These are phyloP conservation scores for Actinia equina DNA, from an alignment of 64 coral and sea anemone genomes.

Conservation along the genomic window DNA sequence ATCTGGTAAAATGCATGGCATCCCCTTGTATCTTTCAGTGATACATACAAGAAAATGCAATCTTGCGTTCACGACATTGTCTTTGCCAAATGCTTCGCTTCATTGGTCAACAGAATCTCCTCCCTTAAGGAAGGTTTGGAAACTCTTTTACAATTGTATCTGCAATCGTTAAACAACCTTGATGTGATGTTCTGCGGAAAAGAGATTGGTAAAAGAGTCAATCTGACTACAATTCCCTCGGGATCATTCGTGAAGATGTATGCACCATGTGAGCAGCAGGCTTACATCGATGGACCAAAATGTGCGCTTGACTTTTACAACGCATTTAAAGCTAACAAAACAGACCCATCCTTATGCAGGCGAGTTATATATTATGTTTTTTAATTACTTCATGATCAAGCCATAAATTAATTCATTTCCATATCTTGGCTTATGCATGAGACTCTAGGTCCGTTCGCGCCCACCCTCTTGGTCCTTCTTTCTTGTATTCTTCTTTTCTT, in stretches of 20 bases:
- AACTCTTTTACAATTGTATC: background rate
- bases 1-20: background rate
- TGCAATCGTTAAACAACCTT: background rate
- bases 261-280: background rate
- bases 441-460: no score
- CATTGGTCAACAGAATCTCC: background rate
- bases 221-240: background rate
- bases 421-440: no score
- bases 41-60: background rate
- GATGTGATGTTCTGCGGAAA: conserved; percentile 1
- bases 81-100: background rate
- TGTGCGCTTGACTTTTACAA: background rate
- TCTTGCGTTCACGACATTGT: background rate
- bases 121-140: background rate
- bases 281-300: background rate
- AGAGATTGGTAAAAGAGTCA: background rate
- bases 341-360: background rate
- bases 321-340: background rate
- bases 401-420: no score
- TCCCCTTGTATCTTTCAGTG: background rate
- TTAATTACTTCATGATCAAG: no score
- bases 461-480: no score
- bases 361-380: background rate
- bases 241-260: background rate
- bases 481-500: no score